Percentiles rank a stretch among this genome's conserved stretches.
These are phyloP conservation scores for Heterotis niloticus DNA, from an alignment of 2,113 vertebrate species.

Conservation along the genomic window DNA sequence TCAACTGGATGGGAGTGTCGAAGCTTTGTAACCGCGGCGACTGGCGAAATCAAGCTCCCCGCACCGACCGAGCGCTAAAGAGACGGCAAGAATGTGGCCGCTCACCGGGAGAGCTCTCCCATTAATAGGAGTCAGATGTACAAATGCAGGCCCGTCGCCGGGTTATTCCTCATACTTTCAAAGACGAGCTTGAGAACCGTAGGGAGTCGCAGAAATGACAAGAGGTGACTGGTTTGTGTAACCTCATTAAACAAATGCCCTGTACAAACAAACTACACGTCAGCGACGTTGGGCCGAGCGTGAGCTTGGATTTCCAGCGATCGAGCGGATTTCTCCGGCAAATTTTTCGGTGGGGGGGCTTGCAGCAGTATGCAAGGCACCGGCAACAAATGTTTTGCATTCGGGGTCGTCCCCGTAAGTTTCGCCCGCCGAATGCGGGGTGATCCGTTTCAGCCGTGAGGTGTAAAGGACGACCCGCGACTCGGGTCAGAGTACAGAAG, in stretches of 20 bases:
- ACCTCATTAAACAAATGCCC: slow-evolving; percentile 59
- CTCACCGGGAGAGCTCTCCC: slow-evolving; percentile 49
- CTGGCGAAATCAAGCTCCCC: slow-evolving; percentile 53
- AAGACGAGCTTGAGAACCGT: slow-evolving; percentile 51
- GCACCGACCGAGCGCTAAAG: slow-evolving; percentile 52
- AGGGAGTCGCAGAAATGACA: slow-evolving; percentile 54
- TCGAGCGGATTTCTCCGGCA: slow-evolving; percentile 33
- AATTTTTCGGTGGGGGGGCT: slow-evolving; percentile 23
- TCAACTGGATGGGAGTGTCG: neutral
- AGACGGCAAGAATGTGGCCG: slow-evolving; percentile 52
- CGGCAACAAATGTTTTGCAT: slow-evolving; percentile 10
- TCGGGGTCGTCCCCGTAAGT: slow-evolving; percentile 37
- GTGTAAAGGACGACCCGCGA: neutral
- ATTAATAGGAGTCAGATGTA: slow-evolving; percentile 67
- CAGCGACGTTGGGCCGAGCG: slow-evolving; percentile 46
- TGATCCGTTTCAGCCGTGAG: slow-evolving; percentile 20
- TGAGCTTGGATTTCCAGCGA: slow-evolving; percentile 50
- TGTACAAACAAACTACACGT: slow-evolving; percentile 56
- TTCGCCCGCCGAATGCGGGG: neutral
- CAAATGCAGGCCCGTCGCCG: slow-evolving; percentile 51
- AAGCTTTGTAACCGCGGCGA: slow-evolving; percentile 31
- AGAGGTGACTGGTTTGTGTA: slow-evolving; percentile 63
- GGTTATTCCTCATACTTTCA: slow-evolving; percentile 62
- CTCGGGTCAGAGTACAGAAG: neutral
- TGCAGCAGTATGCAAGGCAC: neutral